Percentiles rank a stretch among this genome's conserved stretches.
phyloP scores from a whole-genome alignment of 2,113 vertebrate genomes.

The Ptychochromis oligacanthus region DNA sequence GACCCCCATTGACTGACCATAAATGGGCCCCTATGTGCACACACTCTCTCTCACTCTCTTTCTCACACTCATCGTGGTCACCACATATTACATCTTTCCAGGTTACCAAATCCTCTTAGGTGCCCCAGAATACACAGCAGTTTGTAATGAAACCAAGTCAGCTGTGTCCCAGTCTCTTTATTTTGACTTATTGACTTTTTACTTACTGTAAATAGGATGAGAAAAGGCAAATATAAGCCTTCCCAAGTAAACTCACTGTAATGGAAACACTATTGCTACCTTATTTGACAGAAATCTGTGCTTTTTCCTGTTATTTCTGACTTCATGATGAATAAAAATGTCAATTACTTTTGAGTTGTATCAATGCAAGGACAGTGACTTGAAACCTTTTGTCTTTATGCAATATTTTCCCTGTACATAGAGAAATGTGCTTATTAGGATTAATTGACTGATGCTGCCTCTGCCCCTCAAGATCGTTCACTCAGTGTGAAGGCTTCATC shows the following conservation, averaged over 20 bases:
- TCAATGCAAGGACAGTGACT: background rate
- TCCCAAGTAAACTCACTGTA: background rate
- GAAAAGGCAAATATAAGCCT: slow-evolving; percentile 51
- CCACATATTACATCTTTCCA: slow-evolving; percentile 58
- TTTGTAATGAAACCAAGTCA: slow-evolving; percentile 58
- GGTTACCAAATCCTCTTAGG: slow-evolving; percentile 54
- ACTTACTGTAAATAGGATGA: slow-evolving; percentile 67
- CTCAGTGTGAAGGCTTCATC: slow-evolving; percentile 69
- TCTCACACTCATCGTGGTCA: slow-evolving; percentile 40
- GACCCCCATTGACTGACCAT: slow-evolving; percentile 37
- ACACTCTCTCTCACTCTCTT: background rate
- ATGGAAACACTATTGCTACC: background rate
- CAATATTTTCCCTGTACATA: background rate
- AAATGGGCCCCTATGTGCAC: slow-evolving; percentile 15
- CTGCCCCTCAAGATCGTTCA: slow-evolving; percentile 68
- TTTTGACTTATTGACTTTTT: too few relatives aligned
- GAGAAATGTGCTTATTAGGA: background rate
- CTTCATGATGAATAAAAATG: background rate
- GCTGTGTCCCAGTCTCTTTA: slow-evolving; percentile 47
- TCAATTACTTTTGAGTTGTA: too few relatives aligned
- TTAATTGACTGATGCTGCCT: background rate
- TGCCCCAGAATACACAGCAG: slow-evolving; percentile 29
- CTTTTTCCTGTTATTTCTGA: fast-evolving
- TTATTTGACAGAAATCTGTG: background rate
- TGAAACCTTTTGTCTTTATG: background rate